Conservation (phyloP, 2,888 invertebrate genomes). For the Anoplius nigerrimus region DNA sequence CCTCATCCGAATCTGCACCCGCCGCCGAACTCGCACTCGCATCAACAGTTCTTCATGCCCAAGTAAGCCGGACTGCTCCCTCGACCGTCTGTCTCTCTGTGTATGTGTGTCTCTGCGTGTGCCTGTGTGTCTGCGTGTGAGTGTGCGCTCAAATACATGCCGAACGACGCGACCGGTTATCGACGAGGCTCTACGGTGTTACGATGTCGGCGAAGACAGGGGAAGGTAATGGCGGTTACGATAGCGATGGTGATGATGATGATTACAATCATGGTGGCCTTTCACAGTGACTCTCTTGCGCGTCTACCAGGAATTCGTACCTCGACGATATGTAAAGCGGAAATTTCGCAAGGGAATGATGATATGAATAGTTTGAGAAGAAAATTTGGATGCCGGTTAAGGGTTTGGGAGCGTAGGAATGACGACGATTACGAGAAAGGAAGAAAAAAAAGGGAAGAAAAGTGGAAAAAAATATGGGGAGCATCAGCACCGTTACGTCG, state of each 20-base stretch:
- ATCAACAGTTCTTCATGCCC: conserved; percentile 76
- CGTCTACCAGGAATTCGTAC: background rate
- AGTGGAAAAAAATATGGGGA: too few species aligned
- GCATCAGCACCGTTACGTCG: conserved; percentile 21
- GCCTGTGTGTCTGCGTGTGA: too few species aligned
- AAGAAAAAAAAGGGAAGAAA: too few species aligned
- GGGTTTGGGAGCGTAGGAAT: conserved; percentile 35
- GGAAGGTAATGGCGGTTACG: conserved; percentile 27
- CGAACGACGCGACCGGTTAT: background rate
- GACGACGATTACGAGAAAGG: conserved; percentile 36
- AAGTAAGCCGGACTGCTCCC: conserved; percentile 66
- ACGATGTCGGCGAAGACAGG: background rate
- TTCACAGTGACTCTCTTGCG: conserved; percentile 5
- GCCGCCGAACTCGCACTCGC: conserved; percentile 70
- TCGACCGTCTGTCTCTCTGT: conserved; percentile 27
- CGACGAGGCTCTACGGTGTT: background rate
- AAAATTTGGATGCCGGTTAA: background rate
- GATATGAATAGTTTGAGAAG: background rate
- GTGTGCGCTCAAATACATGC: too few species aligned
- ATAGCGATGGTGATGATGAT: conserved; percentile 25
- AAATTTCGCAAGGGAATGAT: background rate
- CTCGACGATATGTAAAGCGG: background rate
- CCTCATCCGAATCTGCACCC: conserved; percentile 72
- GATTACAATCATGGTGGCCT: conserved; percentile 15
- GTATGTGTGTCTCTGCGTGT: too few species aligned